Evolutionary conservation across 64 coral and sea anemone genomes (phyloP), one percentile per base, ranked within the genome.

Genomic region (Stichodactyla mertensii): DNA sequence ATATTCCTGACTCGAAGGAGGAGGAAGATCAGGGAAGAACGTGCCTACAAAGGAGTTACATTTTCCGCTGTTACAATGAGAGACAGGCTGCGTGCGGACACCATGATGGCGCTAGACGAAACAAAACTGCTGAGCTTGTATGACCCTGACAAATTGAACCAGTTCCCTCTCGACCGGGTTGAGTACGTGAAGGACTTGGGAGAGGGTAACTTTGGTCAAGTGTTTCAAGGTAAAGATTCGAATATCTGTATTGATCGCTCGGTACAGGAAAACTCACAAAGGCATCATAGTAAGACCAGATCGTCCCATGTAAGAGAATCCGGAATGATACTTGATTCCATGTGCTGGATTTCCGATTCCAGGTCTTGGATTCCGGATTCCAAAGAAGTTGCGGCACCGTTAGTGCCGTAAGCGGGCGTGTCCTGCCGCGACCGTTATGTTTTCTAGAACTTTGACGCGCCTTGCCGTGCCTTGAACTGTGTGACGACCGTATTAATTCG

Each of bases 151-250:
- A 91, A 95, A 19, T 83, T 98, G 0, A 87, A 14, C 16, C 96
- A 98, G 64, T 85, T 88, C 59, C 92, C 96, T 4, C 87, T 98
- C 12, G 93, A 89, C 88, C 83, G 80, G 7, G 87, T 98, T 12
- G 92, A 94, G 55, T 98, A 98, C 36, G 71, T 94, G 52, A 87
- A 81, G 62, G 96, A 98, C 52, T 86, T 98, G 24, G 96, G 96
- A 51, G 90, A 94, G 52, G 96, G 96, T 6, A 94, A 98, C 69
- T 98, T 98, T 82, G 96, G 96, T 20, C 91, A 94, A 52, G 96
- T 98, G 4, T 94, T 98, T 84, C 91, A 92, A 62, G 96, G 96
- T 98, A 88, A 66, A 16, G 19, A 16, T 66, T 16, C 12, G 2
- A 66, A 19, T 66, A 1, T 66, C 19, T 66, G 12, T 20, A 66